Base-by-base conservation (phyloP, 2,888 invertebrate genomes). In the Macrophya annulata region DNA sequence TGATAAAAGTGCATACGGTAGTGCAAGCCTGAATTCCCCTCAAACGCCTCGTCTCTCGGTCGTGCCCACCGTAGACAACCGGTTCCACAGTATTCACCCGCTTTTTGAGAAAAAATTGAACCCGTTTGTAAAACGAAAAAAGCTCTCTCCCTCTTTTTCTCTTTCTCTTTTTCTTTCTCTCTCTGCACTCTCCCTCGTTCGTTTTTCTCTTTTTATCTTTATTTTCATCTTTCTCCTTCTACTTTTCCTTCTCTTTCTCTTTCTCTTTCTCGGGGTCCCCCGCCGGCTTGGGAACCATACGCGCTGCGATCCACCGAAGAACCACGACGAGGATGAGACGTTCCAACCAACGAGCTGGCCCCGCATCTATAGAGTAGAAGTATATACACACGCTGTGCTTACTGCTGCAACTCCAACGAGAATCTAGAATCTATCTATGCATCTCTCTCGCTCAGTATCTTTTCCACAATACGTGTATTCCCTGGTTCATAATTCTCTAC, bases 61-160 rank as follows among this genome's bases (percentile, higher is more conserved):
- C 85, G 85, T 86, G 68, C 68, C 83, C 88, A 89, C 88, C 89
- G 88, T 89, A 90, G 90, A 89, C 89, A 92, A 92, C 92, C 92
- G 92, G 92, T 92, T 90, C 90, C 90, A 90, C 91, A 89, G 90
- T 90, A 90, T 91, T 93, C 91, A 91, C 92, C 91, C 92, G 93
- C 92, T 91, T 93, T 93, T 93, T 92, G 90, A 92, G 91, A 93
- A 93, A 93, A 93, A 93, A 93, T 93, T 93, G 93, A 93, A 93
- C 93, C 93, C 93, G 93, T 93, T 93, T 93, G 91, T 91, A 91
- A 92, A 92, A 92, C 91, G 90, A 93, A 93, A 93, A 93, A 93
- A 93, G 91, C 90, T 90, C 91, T 89, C 90, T 92, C 91, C 43
- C 45, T 40, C 25, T 40, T 6, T 40, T 21, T 37, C 25, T 31